Evolutionary conservation across 2,888 invertebrate species (phyloP).

Genomic region (Napeogenes inachia): DNA sequence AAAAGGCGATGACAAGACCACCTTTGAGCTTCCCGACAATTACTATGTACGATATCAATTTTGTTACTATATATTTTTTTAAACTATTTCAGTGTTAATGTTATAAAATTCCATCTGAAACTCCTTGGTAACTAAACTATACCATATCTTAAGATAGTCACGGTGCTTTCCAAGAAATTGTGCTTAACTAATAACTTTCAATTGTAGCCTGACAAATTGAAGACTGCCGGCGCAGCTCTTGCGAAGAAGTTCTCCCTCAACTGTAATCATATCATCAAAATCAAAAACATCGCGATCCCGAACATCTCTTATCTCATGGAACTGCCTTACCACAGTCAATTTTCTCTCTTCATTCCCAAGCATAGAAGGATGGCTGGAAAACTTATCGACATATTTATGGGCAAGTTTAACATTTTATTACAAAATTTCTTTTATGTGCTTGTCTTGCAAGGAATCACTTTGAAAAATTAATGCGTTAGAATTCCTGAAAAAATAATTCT

Average conservation of each 20-base stretch:
- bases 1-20: constrained; percentile 80
- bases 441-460: too few relatives aligned
- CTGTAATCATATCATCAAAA: constrained; percentile 68
- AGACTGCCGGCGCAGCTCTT: constrained; percentile 51
- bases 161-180: not conserved
- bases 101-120: not conserved
- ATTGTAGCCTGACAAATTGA: constrained; percentile 66
- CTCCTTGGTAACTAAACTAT: too few relatives aligned
- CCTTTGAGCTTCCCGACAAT: constrained; percentile 80
- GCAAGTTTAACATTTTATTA: constrained; percentile 47
- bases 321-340: constrained; percentile 80
- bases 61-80: constrained; percentile 3
- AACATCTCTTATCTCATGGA: constrained; percentile 79
- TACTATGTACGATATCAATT: constrained; percentile 67
- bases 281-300: constrained; percentile 80
- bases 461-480: not conserved
- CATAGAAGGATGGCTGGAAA: constrained; percentile 81
- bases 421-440: too few relatives aligned
- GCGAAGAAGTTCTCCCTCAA: constrained; percentile 77
- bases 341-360: constrained; percentile 83
- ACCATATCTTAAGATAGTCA: not conserved
- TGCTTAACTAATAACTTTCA: not conserved
- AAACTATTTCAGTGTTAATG: not conserved
- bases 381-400: constrained; percentile 83
- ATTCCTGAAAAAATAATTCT: not conserved